Evolutionary conservation across 2,113 vertebrate genomes (phyloP).

Genomic region (Macquaria australasica): DNA sequence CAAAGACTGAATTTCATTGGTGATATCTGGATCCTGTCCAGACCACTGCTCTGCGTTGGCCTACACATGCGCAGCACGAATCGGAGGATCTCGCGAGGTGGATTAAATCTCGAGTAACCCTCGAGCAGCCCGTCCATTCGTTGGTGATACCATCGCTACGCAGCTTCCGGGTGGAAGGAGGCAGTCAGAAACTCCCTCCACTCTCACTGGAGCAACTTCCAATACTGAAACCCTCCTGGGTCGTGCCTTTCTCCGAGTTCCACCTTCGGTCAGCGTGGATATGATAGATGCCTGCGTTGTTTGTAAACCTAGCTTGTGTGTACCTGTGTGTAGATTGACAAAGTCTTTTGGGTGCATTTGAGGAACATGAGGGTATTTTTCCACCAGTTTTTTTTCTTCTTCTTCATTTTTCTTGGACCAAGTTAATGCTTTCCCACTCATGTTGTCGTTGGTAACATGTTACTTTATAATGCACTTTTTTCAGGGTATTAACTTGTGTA

Average conservation of each 20-base stretch:
- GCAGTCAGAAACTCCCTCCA: background rate
- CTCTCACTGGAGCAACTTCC: background rate
- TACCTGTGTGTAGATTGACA: slow-evolving; percentile 8
- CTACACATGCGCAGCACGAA: background rate
- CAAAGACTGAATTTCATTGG: background rate
- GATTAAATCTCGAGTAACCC: background rate
- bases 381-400: background rate
- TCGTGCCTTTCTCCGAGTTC: slow-evolving; percentile 65
- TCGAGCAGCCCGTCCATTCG: slow-evolving; percentile 4
- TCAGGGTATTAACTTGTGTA: background rate
- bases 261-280: slow-evolving; percentile 23
- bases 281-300: slow-evolving; percentile 22
- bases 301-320: slow-evolving; percentile 30
- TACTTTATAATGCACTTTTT: slow-evolving; percentile 2
- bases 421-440: background rate
- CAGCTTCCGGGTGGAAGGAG: background rate
- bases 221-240: slow-evolving; percentile 12
- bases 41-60: background rate
- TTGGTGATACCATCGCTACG: background rate
- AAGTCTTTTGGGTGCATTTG: slow-evolving; percentile 20
- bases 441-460: background rate
- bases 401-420: slow-evolving; percentile 31
- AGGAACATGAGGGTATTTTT: slow-evolving; percentile 9
- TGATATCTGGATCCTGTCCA: slow-evolving; percentile 5
- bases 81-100: background rate